phyloP scores from a whole-genome alignment of 2,797 vertebrate species.

The Dromococcyx pavoninus region DNA sequence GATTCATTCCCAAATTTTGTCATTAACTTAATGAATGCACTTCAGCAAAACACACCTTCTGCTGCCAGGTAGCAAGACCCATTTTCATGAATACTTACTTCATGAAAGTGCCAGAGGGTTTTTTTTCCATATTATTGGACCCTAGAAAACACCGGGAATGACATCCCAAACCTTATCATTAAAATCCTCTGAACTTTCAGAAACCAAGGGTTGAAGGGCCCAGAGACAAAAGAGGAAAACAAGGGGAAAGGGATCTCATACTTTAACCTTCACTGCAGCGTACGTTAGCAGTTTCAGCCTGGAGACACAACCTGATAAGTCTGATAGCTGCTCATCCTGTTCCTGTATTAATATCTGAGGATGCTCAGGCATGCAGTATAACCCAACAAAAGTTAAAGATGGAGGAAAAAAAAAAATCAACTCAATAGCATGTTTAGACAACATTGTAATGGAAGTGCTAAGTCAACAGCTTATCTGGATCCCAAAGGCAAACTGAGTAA shows the following conservation, averaged over 20 bases:
- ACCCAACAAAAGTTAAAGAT: neutral
- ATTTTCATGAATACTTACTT: neutral
- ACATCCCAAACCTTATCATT: neutral
- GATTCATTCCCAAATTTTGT: neutral
- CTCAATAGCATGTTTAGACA: conserved; percentile 38
- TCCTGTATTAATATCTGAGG: neutral
- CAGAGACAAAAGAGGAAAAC: neutral
- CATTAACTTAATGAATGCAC: neutral
- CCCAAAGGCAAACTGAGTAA: conserved; percentile 7
- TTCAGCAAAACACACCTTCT: neutral
- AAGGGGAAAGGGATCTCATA: neutral
- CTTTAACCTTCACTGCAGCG: neutral
- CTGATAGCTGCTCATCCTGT: neutral
- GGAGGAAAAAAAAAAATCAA: neutral
- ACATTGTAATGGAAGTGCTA: conserved; percentile 21
- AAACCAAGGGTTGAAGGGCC: neutral
- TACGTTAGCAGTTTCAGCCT: neutral
- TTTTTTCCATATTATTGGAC: neutral
- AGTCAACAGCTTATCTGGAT: conserved; percentile 38
- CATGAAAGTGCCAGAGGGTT: neutral
- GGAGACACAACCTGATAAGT: neutral
- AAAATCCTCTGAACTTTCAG: neutral
- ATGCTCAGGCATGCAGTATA: conserved; percentile 3
- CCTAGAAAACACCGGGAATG: neutral
- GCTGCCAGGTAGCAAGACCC: neutral